Percentiles rank a stretch among this genome's conserved stretches.
Evolutionary conservation across 2,888 invertebrate species (phyloP).

Genomic region (Craniophora ligustri): DNA sequence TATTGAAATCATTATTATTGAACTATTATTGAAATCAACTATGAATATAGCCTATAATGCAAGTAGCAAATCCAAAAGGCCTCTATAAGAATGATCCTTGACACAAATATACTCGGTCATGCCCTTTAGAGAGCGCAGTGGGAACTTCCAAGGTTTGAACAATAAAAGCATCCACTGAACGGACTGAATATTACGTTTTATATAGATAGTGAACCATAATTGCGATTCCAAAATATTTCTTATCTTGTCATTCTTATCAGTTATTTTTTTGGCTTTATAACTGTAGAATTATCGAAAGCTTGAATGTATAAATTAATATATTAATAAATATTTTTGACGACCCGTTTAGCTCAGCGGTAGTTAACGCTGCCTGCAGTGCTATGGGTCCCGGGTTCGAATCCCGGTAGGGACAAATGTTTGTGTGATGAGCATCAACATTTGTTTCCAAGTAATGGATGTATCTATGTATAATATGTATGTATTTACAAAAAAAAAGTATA

Average conservation of each 20-base stretch:
- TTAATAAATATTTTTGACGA: too few relatives aligned
- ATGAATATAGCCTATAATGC: constrained; percentile 19
- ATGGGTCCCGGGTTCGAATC: too few relatives aligned
- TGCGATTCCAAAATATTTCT: background rate
- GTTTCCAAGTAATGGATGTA: too few relatives aligned
- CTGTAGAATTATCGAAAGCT: too few relatives aligned
- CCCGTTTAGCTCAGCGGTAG: too few relatives aligned
- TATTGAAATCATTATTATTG: background rate
- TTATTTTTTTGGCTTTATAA: too few relatives aligned
- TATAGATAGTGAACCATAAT: constrained; percentile 1
- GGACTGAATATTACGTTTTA: constrained; percentile 20
- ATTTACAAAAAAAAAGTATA: too few relatives aligned
- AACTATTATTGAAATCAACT: constrained; percentile 25
- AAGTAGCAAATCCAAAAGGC: constrained; percentile 60
- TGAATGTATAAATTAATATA: too few relatives aligned
- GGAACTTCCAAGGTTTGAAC: constrained; percentile 66
- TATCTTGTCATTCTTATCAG: background rate
- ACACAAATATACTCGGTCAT: constrained; percentile 76
- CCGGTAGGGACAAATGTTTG: too few relatives aligned
- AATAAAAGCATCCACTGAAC: constrained; percentile 50
- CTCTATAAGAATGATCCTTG: constrained; percentile 78
- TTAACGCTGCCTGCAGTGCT: too few relatives aligned
- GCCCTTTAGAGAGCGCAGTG: constrained; percentile 71
- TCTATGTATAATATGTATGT: too few relatives aligned
- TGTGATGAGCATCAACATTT: too few relatives aligned